Evolutionary conservation across 2,113 vertebrate genomes (phyloP).

Genomic region (Saguinus midas): DNA sequence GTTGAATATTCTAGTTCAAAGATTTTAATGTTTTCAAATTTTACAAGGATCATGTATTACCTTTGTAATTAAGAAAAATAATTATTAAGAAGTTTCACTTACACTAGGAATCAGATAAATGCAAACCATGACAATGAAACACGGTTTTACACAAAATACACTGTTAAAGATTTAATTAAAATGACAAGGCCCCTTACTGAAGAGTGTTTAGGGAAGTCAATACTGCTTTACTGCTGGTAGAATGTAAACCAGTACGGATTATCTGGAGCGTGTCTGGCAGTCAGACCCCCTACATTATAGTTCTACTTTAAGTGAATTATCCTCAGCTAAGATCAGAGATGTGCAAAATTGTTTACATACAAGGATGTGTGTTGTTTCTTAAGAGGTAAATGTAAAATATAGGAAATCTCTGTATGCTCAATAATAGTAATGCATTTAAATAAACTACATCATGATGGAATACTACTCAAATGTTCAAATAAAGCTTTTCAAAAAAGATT

Average conservation of each 20-base stretch:
- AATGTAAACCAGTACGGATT: fast-evolving
- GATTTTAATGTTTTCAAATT: not conserved
- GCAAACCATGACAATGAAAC: not conserved
- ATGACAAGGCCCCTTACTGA: not conserved
- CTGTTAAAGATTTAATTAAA: not conserved
- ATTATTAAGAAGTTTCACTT: not conserved
- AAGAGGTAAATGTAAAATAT: not conserved
- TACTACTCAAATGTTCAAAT: not conserved
- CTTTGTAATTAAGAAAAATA: not conserved
- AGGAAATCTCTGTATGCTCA: not conserved
- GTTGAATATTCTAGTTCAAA: not conserved
- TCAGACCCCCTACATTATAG: not conserved
- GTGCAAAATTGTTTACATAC: not conserved
- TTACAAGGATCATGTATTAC: not conserved
- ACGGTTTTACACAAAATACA: not conserved
- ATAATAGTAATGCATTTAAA: not conserved
- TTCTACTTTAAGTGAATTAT: not conserved
- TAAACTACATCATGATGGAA: not conserved
- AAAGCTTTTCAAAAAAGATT: not conserved
- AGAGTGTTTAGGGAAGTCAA: too few species aligned
- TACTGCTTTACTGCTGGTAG: not conserved
- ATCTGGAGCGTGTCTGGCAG: not conserved
- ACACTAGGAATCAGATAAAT: not conserved
- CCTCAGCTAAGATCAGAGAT: not conserved
- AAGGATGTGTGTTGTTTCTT: not conserved